These are phyloP conservation scores for Phataginus tricuspis DNA, from an alignment of 2,797 vertebrate genomes.

Conservation along the genomic window DNA sequence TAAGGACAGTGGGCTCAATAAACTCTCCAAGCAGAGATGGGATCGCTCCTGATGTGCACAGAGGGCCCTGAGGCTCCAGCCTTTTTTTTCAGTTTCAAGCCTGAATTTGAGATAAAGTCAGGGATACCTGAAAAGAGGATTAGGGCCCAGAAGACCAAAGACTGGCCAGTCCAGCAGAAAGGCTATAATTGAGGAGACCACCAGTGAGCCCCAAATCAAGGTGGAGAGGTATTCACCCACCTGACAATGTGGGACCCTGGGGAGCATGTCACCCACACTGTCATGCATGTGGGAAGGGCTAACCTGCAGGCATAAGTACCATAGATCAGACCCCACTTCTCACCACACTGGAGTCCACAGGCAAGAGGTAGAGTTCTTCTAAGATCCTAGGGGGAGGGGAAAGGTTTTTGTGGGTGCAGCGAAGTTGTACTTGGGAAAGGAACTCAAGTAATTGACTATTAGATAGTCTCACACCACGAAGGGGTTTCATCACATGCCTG, in stretches of 20 bases:
- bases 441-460: not conserved
- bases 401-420: not conserved
- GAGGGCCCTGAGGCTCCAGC: not conserved
- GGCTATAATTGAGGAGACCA: not conserved
- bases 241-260: not conserved
- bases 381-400: not conserved
- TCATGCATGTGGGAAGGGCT: not conserved
- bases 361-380: not conserved
- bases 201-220: not conserved
- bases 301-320: not conserved
- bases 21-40: not conserved
- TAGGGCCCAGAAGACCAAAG: not conserved
- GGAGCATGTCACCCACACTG: fast-evolving
- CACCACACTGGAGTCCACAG: not conserved
- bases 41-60: not conserved
- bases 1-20: not conserved
- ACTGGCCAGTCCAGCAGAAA: not conserved
- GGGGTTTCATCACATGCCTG: not conserved
- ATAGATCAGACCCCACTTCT: not conserved
- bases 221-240: not conserved
- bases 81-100: not conserved
- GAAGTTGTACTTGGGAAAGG: not conserved
- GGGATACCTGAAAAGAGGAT: not conserved
- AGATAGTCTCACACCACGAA: not conserved
- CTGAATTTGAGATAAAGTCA: not conserved